A percentile compares a stretch with the other conserved stretches of the same genome.
Evolutionary conservation across 2,797 vertebrate species (phyloP).

Genomic region (Myotis daubentonii): DNA sequence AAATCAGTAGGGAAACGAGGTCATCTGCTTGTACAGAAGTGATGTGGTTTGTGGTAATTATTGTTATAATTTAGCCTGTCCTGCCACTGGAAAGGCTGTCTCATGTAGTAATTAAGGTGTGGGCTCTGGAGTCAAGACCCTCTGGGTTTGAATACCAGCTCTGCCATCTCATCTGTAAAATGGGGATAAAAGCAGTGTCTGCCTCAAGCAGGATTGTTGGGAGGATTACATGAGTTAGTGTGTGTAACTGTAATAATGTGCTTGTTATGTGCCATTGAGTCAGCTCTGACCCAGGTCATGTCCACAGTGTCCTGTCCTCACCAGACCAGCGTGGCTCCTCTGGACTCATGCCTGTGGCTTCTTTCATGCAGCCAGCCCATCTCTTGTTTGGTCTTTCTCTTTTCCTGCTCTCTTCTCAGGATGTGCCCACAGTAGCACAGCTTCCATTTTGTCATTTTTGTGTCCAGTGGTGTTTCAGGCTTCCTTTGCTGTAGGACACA

Average conservation of each 20-base stretch:
- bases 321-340: neutral
- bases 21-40: neutral
- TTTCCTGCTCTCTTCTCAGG: neutral
- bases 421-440: neutral
- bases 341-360: neutral
- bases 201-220: neutral
- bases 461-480: neutral
- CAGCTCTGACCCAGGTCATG: neutral
- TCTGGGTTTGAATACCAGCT: neutral
- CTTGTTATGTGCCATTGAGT: neutral
- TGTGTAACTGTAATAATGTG: neutral
- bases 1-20: neutral
- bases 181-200: neutral
- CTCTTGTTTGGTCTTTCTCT: neutral
- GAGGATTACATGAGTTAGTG: neutral
- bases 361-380: neutral
- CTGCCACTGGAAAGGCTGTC: neutral
- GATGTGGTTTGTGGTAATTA: neutral
- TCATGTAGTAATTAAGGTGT: neutral
- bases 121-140: neutral
- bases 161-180: neutral
- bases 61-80: neutral
- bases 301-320: neutral
- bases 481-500: neutral
- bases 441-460: neutral